Evolutionary conservation across 2,113 vertebrate genomes (phyloP).

Genomic region (Datnioides undecimradiatus): DNA sequence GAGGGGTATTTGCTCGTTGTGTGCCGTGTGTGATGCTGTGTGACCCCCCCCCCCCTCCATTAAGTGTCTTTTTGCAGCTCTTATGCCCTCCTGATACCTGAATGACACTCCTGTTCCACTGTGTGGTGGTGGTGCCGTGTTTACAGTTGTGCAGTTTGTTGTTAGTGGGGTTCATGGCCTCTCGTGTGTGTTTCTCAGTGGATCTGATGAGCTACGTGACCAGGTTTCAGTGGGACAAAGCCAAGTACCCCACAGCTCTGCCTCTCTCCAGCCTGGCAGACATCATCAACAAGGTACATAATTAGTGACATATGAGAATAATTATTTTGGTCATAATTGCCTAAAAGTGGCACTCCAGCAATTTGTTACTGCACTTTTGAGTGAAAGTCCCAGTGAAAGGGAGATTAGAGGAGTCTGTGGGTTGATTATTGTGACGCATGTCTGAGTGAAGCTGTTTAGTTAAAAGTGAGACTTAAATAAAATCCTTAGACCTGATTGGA

Average conservation of each 20-base stretch:
- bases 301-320: neutral
- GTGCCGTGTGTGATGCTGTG: slow-evolving; percentile 33
- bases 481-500: too few relatives aligned
- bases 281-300: slow-evolving; percentile 90
- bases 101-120: neutral
- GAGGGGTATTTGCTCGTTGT: slow-evolving; percentile 71
- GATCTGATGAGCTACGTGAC: slow-evolving; percentile 91
- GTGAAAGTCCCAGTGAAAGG: neutral
- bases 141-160: neutral
- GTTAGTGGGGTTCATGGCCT: neutral
- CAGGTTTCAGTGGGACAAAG: slow-evolving; percentile 97
- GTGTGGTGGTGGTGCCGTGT: neutral
- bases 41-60: neutral
- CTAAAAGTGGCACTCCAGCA: neutral
- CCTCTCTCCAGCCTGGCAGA: slow-evolving; percentile 90
- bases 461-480: too few relatives aligned
- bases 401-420: neutral
- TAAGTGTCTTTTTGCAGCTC: neutral
- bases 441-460: too few relatives aligned
- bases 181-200: slow-evolving; percentile 79
- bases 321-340: neutral
- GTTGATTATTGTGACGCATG: neutral
- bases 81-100: neutral
- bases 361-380: neutral
- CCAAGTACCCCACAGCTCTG: slow-evolving; percentile 92